Evolutionary conservation across 2,113 vertebrate genomes (phyloP), one percentile per base, ranked within the genome.

Genomic region (Phylloscopus whistleri): DNA sequence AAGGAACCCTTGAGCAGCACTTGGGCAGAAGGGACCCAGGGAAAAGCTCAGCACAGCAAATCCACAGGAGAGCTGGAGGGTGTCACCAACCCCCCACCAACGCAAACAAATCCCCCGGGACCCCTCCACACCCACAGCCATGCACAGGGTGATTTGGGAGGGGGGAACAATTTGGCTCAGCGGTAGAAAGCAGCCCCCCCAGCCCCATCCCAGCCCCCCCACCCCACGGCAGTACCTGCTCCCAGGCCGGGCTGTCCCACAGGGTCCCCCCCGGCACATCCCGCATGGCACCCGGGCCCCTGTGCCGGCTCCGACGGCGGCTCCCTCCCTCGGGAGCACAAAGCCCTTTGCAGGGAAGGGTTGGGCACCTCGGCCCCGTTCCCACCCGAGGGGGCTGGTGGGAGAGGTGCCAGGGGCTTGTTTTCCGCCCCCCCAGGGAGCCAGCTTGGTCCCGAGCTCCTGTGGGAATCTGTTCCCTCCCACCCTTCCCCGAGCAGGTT

Each of bases 391-490:
- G 62, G 70, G 89, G 75, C 68, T 2, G 76, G 68, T 2, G 2
- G 75, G 31, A 89, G 84, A 70, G 51, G 19, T 0, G 64, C 94
- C 73, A 10, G 73, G 51, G 87, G 90, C 87, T 84, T 84, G 90
- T 84, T 87, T 95, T 95, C 92, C 60, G 2, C 73, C 77, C 90
- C 94, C 77, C 73, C 37, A 89, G 87, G 76, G 73, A 94, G 73
- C 46, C 76, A 60, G 77, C 35, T 15, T 16, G 43, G 52, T 74
- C 64, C 64, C 4, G 2, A 76, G 48, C 87, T 95, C 84, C 96
- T 95, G 93, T 93, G 96, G 93, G 93, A 94, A 94, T 84, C 37
- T 56, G 43, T 52, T 94, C 74, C 66, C 66, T 92, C 76, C 77
- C 73, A 27, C 72, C 49, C 35, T 68, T 84, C 68, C 89, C 89